Evolutionary conservation across 2,797 vertebrate species (phyloP).

Genomic region (Acanthornis magna): DNA sequence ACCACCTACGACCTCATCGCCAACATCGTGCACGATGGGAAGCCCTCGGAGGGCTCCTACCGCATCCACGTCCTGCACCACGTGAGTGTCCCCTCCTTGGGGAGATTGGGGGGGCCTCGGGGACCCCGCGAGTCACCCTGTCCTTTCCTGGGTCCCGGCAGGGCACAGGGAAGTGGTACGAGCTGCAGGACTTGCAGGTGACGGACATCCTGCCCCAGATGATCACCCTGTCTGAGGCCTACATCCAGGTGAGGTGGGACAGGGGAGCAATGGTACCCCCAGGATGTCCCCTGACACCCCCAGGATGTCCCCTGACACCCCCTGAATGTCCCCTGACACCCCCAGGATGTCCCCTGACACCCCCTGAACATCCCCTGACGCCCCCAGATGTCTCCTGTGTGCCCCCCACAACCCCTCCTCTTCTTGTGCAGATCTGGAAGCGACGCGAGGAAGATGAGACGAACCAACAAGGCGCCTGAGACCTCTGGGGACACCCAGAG

Average conservation of each 20-base stretch:
- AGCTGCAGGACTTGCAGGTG: slow-evolving; percentile 96
- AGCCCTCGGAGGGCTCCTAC: slow-evolving; percentile 92
- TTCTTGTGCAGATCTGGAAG: slow-evolving; percentile 89
- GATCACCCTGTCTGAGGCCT: slow-evolving; percentile 96
- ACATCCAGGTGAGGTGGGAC: slow-evolving; percentile 86
- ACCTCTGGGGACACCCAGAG: not conserved
- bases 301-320: rapidly evolving
- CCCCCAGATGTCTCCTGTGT: not conserved
- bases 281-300: not conserved
- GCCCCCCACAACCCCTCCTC: rapidly evolving
- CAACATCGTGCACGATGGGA: slow-evolving; percentile 95
- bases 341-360: too few species aligned
- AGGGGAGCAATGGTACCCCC: not conserved
- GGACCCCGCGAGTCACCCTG: rapidly evolving
- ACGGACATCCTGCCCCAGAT: slow-evolving; percentile 97
- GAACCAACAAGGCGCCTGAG: slow-evolving; percentile 85
- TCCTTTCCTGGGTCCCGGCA: slow-evolving; percentile 32
- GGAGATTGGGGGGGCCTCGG: rapidly evolving
- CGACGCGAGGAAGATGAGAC: slow-evolving; percentile 82
- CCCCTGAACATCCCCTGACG: too few species aligned
- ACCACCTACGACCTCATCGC: slow-evolving; percentile 95
- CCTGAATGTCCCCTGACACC: too few species aligned
- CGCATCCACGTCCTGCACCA: slow-evolving; percentile 96
- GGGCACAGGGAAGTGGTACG: slow-evolving; percentile 98
- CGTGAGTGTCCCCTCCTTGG: slow-evolving; percentile 70